Evolutionary conservation across 1,140 invertebrate species (phyloP), one percentile per base, ranked within the genome.

Genomic region (Cyphomyrmex costatus): DNA sequence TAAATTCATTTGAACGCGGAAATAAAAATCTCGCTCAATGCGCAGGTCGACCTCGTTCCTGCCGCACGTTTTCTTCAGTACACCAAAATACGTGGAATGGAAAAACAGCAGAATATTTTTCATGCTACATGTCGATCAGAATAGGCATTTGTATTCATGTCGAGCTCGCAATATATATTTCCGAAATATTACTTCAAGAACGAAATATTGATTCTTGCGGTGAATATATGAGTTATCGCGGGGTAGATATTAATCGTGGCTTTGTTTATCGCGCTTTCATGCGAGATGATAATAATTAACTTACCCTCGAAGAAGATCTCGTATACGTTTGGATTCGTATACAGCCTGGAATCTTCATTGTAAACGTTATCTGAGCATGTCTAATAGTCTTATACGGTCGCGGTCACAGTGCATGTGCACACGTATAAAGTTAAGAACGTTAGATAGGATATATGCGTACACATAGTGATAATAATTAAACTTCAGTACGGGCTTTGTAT

Each of bases 41-140:
- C 42, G 36, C 68, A 30, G 27, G 33, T 83, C 68, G 79, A 73
- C 68, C 79, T 46, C 53, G 68, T 83, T 83, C 30, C 53, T 53
- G 21, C 65, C 16, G 21, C 79, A 73, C 53, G 79, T 83, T 74
- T 83, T 53, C 79, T 83, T 83, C 79, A 46, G 68, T 73, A 73
- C 68, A 74, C 53, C 79, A 60, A 83, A 83, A 83, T 83, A 83
- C 53, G 53, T 73, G 53, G 53, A 74, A 83, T 74, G 68, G 53
- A 61, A 83, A 83, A 83, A 73, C 79, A 83, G 51, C 68, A 73
- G 68, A 83, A 83, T 83, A 83, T 74, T 83, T 83, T 83, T 83
- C 79, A 83, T 83, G 53, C 68, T 60, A 83, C 79, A 83, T 74
- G 79, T 83, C 79, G 79, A 83, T 83, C 79, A 83, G 68, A 60